Evolutionary conservation across 2,113 vertebrate genomes (phyloP).

Genomic region (Ellobius talpinus): DNA sequence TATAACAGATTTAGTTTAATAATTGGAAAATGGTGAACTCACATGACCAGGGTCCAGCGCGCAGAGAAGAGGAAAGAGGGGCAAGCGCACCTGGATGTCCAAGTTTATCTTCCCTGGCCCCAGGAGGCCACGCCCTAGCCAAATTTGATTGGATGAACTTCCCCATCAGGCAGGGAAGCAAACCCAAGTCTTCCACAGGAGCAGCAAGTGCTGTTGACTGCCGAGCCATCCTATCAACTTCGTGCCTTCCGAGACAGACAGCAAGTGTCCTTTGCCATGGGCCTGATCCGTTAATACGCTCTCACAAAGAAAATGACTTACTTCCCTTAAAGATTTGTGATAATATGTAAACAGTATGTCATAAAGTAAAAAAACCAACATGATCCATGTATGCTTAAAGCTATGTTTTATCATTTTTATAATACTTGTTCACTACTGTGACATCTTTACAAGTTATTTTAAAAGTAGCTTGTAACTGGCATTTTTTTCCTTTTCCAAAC

Average conservation of each 20-base stretch:
- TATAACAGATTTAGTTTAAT: no score
- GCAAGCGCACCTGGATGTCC: no score
- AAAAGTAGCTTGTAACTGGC: slow-evolving; percentile 13
- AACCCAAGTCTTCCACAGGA: neutral
- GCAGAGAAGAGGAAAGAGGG: no score
- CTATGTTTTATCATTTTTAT: slow-evolving; percentile 24
- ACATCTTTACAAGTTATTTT: slow-evolving; percentile 45
- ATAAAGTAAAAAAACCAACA: slow-evolving; percentile 24
- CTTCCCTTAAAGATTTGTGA: slow-evolving; percentile 46
- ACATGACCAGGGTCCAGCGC: no score
- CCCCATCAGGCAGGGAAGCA: no score
- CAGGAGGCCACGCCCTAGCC: no score
- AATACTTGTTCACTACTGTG: neutral
- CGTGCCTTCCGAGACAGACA: neutral
- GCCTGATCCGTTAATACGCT: slow-evolving; percentile 10
- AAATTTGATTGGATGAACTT: no score
- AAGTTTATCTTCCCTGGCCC: no score
- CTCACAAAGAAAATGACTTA: slow-evolving; percentile 46
- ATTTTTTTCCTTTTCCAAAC: slow-evolving; percentile 24
- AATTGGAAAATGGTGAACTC: no score
- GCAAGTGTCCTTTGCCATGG: slow-evolving; percentile 13
- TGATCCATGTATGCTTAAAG: neutral
- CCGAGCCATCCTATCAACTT: no score
- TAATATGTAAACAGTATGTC: neutral
- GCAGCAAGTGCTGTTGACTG: neutral